Evolutionary conservation across 1,140 invertebrate genomes (phyloP).

Genomic region (Temnothorax nylanderi): DNA sequence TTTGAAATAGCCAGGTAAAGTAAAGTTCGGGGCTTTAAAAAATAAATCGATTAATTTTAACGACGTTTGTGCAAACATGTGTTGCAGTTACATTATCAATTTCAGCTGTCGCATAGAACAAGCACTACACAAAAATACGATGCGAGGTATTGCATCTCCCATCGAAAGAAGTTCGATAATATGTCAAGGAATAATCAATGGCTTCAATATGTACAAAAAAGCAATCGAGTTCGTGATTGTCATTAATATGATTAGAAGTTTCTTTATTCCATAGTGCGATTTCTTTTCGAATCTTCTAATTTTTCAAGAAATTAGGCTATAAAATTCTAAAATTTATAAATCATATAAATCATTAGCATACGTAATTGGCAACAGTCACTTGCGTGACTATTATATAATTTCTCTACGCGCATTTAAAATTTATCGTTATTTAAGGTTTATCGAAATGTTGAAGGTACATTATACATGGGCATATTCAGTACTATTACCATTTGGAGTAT

Average conservation of each 20-base stretch:
- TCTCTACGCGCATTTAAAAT: background rate
- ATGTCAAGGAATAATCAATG: background rate
- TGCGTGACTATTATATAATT: background rate
- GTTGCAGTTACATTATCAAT: background rate
- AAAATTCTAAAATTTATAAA: background rate
- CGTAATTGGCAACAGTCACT: background rate
- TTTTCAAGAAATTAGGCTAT: background rate
- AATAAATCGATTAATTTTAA: background rate
- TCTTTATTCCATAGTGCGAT: background rate
- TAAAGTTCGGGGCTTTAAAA: background rate
- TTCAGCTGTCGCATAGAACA: constrained; percentile 41
- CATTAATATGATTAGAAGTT: background rate
- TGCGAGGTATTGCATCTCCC: background rate
- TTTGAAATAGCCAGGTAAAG: constrained; percentile 68
- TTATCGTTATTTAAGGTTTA: constrained; percentile 34
- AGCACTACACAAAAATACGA: background rate
- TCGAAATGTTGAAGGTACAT: background rate
- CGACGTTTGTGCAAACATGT: background rate
- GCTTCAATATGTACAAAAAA: background rate
- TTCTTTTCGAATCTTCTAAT: background rate
- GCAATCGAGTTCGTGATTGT: constrained; percentile 31
- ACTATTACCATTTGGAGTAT: background rate
- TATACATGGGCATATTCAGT: background rate
- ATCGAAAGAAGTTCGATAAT: background rate
- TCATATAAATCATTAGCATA: background rate